Base-by-base conservation (phyloP, 2,113 vertebrate genomes). In the Rhizomys pruinosus region DNA sequence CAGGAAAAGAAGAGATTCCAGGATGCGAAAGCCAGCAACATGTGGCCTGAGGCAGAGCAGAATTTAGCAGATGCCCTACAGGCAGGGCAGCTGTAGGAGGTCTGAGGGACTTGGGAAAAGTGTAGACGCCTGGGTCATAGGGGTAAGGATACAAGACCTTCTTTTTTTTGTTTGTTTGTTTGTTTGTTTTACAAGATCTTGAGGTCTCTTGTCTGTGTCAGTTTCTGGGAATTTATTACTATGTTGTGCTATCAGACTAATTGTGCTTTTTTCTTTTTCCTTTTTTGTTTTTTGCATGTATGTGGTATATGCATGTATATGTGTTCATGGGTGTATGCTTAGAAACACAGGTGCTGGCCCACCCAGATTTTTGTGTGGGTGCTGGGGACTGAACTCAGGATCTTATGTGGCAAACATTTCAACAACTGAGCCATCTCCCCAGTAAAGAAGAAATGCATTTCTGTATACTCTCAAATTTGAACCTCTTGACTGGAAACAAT, bases 1-100 rank as follows among this genome's bases (percentile, higher is more conserved):
- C 37, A 32, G 63, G 37, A 39, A n/a, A 15, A 7, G 11, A 11
- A 39, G 22, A n/a, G 61, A 63, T 22, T 19, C 61, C 19, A 23
- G 61, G 61, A 22, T 23, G 17, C 61, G 2, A 23, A 63, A 63
- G 61, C 6, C 61, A 63, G 15, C 59, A 61, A 61, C 20, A 3
- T 61, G 20, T 15, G 61, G 19, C 84, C 90, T 97, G 11, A 3
- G 92, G 97, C 47, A n/a, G n/a, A n/a, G n/a, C n/a, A n/a, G n/a
- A n/a, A n/a, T n/a, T n/a, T n/a, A n/a, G n/a, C n/a, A 94, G 95
- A 93, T 81, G 95, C 96, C 94, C 92, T 92, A 95, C 69, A 92
- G 91, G 87, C 94, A 95, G 90, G 93, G 90, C 93, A 96, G 87
- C 77, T 11, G 37, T 77, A n/a, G 76, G 95, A 87, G 10, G 10